Conservation (phyloP, 2,888 invertebrate genomes). For the Amiota minor region DNA sequence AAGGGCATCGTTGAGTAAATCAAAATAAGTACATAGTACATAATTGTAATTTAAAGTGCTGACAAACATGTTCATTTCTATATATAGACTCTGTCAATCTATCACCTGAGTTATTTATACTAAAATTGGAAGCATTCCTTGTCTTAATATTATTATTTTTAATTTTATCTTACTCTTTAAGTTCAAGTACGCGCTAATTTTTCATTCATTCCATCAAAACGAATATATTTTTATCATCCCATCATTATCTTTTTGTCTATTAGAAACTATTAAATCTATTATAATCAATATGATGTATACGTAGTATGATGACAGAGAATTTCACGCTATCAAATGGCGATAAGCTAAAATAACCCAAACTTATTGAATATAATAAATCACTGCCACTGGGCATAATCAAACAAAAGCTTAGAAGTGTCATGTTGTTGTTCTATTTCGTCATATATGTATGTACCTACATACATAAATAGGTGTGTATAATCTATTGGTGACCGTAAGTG, state of each 20-base stretch:
- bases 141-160: conserved; percentile 26
- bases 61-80: too few relatives aligned
- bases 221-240: neutral
- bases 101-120: conserved; percentile 53
- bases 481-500: too few relatives aligned
- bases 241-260: too few relatives aligned
- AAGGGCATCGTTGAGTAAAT: conserved; percentile 75
- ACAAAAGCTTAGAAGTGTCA: neutral
- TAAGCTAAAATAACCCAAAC: conserved; percentile 9
- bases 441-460: too few relatives aligned
- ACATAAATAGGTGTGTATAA: too few relatives aligned
- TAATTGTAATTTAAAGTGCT: too few relatives aligned
- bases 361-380: conserved; percentile 19
- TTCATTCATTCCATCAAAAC: conserved; percentile 33
- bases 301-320: neutral
- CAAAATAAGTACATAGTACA: neutral
- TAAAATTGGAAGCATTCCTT: conserved; percentile 41
- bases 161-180: conserved; percentile 41
- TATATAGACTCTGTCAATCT: neutral
- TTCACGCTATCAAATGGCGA: conserved; percentile 2
- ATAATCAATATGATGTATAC: neutral
- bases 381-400: conserved; percentile 12
- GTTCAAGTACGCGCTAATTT: conserved; percentile 46
- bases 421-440: too few relatives aligned
- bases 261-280: neutral